phyloP scores from a whole-genome alignment of 2,113 vertebrate genomes.

The Electrona antarctica region DNA sequence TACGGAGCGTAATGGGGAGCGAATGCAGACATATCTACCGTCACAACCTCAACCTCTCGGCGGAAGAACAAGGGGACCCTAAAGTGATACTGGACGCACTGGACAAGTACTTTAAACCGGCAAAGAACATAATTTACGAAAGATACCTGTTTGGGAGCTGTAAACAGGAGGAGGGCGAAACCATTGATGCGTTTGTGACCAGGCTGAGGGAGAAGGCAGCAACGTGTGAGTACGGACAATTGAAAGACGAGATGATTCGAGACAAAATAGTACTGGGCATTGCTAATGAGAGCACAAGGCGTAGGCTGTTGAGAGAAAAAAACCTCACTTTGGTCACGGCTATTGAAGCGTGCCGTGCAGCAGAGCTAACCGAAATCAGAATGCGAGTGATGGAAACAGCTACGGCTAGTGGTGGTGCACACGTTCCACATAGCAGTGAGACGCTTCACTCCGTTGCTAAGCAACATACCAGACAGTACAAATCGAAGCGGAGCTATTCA shows the following conservation, averaged over 20 bases:
- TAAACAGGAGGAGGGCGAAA: too few species aligned
- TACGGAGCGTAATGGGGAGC: conserved; percentile 24
- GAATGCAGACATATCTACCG: conserved; percentile 35
- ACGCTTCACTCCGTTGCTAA: too few species aligned
- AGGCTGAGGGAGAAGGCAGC: conserved; percentile 31
- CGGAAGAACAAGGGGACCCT: background rate
- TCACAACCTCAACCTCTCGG: too few species aligned
- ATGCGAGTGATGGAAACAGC: conserved; percentile 4
- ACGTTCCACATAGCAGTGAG: too few species aligned
- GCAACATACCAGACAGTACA: conserved; percentile 1
- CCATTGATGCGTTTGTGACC: conserved; percentile 28
- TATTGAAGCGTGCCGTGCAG: conserved; percentile 24
- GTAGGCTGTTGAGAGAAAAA: conserved; percentile 9
- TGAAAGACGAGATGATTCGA: conserved; percentile 24
- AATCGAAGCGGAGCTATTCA: too few species aligned
- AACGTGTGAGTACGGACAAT: conserved; percentile 13
- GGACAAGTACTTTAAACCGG: conserved; percentile 22
- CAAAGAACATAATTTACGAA: conserved; percentile 35
- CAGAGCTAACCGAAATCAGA: conserved; percentile 6
- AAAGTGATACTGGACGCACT: conserved; percentile 8
- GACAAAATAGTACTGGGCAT: conserved; percentile 11
- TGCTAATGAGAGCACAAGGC: conserved; percentile 4
- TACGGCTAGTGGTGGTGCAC: too few species aligned
- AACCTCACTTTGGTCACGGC: conserved; percentile 3
- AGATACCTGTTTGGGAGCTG: conserved; percentile 28